Conservation (phyloP, 2,888 invertebrate genomes). For the Pollenia griseotomentosa region DNA sequence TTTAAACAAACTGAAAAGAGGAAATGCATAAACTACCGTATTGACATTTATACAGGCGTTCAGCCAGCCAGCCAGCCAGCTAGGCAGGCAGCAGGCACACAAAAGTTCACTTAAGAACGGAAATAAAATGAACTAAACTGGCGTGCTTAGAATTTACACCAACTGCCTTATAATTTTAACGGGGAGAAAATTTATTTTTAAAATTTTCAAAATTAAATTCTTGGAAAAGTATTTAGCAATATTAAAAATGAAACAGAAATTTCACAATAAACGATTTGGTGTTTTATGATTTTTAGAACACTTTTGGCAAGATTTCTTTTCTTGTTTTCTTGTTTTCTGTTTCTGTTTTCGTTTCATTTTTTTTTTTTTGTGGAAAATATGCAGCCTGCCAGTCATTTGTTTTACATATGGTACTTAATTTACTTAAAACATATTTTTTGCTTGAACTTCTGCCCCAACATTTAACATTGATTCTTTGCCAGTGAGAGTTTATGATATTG, state of each 20-base stretch:
- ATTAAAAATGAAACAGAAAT: not conserved
- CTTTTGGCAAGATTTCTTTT: not conserved
- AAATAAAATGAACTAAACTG: slow-evolving; percentile 52
- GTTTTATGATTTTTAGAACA: slow-evolving; percentile 22
- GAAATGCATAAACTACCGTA: slow-evolving; percentile 51
- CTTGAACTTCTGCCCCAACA: slow-evolving; percentile 5
- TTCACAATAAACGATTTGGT: slow-evolving; percentile 17
- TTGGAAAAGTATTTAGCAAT: slow-evolving; percentile 25
- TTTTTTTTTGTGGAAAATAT: not conserved
- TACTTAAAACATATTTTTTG: not conserved
- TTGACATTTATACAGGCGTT: slow-evolving; percentile 44
- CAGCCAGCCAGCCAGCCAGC: not conserved
- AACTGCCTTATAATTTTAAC: not conserved
- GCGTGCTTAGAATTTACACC: slow-evolving; percentile 52
- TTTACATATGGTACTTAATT: slow-evolving; percentile 25
- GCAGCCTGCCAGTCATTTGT: slow-evolving; percentile 8
- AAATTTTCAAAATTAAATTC: slow-evolving; percentile 23
- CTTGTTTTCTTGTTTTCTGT: not conserved
- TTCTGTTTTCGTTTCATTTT: not conserved
- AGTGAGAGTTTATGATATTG: not conserved
- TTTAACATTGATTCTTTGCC: slow-evolving; percentile 7
- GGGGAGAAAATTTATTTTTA: slow-evolving; percentile 8
- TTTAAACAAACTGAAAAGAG: slow-evolving; percentile 44
- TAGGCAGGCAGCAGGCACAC: not conserved
- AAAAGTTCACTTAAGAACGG: slow-evolving; percentile 54